phyloP scores from a whole-genome alignment of 2,113 vertebrate genomes.

The Glaucomys volans region DNA sequence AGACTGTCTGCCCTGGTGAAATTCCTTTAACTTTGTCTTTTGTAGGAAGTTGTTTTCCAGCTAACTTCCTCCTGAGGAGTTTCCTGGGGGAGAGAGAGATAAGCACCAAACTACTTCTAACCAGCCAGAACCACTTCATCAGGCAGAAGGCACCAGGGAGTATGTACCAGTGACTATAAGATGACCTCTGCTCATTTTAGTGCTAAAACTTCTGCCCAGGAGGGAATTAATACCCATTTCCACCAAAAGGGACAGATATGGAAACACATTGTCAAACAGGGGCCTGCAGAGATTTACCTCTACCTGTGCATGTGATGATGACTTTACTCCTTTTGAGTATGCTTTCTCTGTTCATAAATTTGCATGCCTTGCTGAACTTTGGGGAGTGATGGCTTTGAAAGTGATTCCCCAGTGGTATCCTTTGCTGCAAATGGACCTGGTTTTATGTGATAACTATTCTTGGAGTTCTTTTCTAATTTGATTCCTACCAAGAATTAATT shows the following conservation, averaged over 20 bases:
- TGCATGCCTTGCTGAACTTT: neutral
- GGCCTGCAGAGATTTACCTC: neutral
- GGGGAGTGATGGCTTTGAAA: neutral
- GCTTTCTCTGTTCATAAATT: neutral
- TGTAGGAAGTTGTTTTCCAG: neutral
- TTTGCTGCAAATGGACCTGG: neutral
- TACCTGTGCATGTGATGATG: too few relatives aligned
- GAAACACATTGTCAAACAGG: neutral
- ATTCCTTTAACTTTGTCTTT: neutral
- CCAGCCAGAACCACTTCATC: neutral
- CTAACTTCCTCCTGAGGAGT: too few relatives aligned
- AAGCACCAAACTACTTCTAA: neutral
- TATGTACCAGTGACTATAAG: neutral
- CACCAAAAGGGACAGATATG: neutral
- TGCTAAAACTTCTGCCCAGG: neutral
- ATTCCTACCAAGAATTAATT: neutral
- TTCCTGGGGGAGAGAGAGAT: neutral
- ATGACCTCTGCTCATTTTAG: neutral
- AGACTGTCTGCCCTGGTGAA: neutral
- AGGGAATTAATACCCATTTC: neutral
- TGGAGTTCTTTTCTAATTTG: too few relatives aligned
- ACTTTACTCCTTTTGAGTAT: neutral
- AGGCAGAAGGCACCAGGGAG: neutral
- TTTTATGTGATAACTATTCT: neutral
- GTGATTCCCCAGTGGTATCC: neutral